Base-by-base conservation (phyloP, 2,888 invertebrate species). In the Perdita meconis region DNA sequence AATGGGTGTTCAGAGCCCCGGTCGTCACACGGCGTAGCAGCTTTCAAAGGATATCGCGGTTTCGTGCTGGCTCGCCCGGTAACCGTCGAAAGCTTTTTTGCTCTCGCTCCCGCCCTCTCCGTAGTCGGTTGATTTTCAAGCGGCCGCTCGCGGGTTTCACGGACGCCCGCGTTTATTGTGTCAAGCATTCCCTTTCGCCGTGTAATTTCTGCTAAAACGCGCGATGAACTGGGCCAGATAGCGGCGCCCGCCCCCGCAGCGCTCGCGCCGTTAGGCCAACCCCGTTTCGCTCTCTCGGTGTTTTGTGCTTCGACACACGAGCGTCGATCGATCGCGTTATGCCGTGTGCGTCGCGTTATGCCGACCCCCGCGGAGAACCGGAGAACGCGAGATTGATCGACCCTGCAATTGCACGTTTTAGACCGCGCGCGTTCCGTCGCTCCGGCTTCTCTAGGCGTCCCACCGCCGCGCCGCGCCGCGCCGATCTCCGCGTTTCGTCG, bases 251-350 rank as follows among this genome's bases (percentile, higher is more conserved):
- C 13, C n/a, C 12, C 13, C 16, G 19, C n/a, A n/a, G n/a, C n/a
- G n/a, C n/a, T n/a, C n/a, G n/a, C n/a, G n/a, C n/a, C n/a, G n/a
- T n/a, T n/a, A n/a, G n/a, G n/a, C 5, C 40, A 6, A 30, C 13
- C 22, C 16, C 30, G 38, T 40, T 60, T 40, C 60, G n/a, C 30
- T 19, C 19, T n/a, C 30, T 19, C 19, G n/a, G 38, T 50, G 59
- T 69, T 36, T 42, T 55, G 40, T 51, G 53, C 36, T 36, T 69
- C 51, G 53, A 19, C 50, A 19, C 50, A 30, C 22, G 22, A 26
- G 19, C 57, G 34, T n/a, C 24, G 57, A 72, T 72, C 70, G 72
- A 72, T 72, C 70, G 53, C 34, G 72, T 72, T 60, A 60, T 61
- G 53, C 51, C 72, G 63, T 40, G 61, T 69, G 53, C 44, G 53